Evolutionary conservation across 2,888 invertebrate genomes (phyloP).

Genomic region (Lepidocyrtinus sp.): DNA sequence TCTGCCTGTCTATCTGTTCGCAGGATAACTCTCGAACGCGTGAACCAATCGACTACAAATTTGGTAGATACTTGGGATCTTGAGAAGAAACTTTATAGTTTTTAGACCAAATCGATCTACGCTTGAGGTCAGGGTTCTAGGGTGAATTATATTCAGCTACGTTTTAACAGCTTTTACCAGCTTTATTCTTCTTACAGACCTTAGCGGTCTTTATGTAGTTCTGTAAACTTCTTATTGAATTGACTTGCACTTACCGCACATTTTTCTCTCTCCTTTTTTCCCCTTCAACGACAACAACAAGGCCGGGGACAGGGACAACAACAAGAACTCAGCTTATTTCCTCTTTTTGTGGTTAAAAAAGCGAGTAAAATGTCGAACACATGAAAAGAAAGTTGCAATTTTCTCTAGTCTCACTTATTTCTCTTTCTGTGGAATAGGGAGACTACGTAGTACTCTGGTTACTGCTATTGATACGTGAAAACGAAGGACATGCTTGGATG

Average conservation of each 20-base stretch:
- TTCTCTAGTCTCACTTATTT: slow-evolving; percentile 18
- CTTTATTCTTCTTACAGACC: neutral
- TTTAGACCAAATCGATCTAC: too few relatives aligned
- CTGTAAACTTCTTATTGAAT: slow-evolving; percentile 36
- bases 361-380: slow-evolving; percentile 29
- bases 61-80: too few relatives aligned
- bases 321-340: slow-evolving; percentile 24
- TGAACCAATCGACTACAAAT: too few relatives aligned
- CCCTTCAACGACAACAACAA: slow-evolving; percentile 18
- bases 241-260: slow-evolving; percentile 38
- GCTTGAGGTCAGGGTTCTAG: too few relatives aligned
- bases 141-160: too few relatives aligned
- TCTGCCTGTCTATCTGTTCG: too few relatives aligned
- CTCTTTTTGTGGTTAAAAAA: slow-evolving; percentile 38
- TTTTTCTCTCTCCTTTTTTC: slow-evolving; percentile 16
- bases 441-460: neutral
- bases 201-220: neutral
- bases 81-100: too few relatives aligned
- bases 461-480: slow-evolving; percentile 18
- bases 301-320: slow-evolving; percentile 19
- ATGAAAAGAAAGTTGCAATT: slow-evolving; percentile 20
- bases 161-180: slow-evolving; percentile 5
- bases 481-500: slow-evolving; percentile 2
- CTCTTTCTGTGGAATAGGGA: slow-evolving; percentile 1
- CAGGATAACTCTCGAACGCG: too few relatives aligned